phyloP scores from a whole-genome alignment of 1,140 invertebrate genomes.

The Drosophila orosa region DNA sequence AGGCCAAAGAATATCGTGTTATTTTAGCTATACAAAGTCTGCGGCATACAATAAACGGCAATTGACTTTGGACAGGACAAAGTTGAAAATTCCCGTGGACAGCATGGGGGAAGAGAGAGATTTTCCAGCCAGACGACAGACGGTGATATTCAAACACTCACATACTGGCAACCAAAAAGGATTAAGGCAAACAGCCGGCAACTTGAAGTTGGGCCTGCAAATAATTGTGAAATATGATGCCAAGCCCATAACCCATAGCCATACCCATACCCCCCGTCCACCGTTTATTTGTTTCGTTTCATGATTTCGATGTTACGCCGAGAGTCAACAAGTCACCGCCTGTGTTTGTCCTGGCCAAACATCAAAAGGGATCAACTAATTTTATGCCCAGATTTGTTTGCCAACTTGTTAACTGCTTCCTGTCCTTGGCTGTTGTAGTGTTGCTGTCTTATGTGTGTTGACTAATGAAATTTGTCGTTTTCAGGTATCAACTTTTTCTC shows the following conservation, averaged over 20 bases:
- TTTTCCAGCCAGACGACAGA: slow-evolving; percentile 5
- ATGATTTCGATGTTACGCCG: slow-evolving; percentile 55
- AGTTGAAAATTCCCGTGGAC: slow-evolving; percentile 36
- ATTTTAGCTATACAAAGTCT: slow-evolving; percentile 84
- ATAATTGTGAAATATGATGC: slow-evolving; percentile 73
- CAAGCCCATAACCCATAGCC: background rate
- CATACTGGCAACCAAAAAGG: slow-evolving; percentile 24
- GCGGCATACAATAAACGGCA: slow-evolving; percentile 76
- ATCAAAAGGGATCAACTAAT: slow-evolving; percentile 65
- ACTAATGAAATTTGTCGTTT: slow-evolving; percentile 72
- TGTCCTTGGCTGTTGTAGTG: slow-evolving; percentile 22
- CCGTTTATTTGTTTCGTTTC: slow-evolving; percentile 48
- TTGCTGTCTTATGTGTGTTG: slow-evolving; percentile 18
- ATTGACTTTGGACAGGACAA: slow-evolving; percentile 68
- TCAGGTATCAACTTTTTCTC: slow-evolving; percentile 97
- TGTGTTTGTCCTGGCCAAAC: slow-evolving; percentile 63
- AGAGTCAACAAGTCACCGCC: slow-evolving; percentile 56
- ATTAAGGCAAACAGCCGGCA: slow-evolving; percentile 56
- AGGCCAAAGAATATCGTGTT: slow-evolving; percentile 66
- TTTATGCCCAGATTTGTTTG: slow-evolving; percentile 71
- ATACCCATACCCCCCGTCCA: background rate
- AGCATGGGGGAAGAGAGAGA: background rate
- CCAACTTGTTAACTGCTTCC: slow-evolving; percentile 61
- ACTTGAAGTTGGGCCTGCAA: slow-evolving; percentile 46
- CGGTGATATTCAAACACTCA: slow-evolving; percentile 48